Base-by-base conservation (phyloP, 2,888 invertebrate species). In the Phortica okadai region DNA sequence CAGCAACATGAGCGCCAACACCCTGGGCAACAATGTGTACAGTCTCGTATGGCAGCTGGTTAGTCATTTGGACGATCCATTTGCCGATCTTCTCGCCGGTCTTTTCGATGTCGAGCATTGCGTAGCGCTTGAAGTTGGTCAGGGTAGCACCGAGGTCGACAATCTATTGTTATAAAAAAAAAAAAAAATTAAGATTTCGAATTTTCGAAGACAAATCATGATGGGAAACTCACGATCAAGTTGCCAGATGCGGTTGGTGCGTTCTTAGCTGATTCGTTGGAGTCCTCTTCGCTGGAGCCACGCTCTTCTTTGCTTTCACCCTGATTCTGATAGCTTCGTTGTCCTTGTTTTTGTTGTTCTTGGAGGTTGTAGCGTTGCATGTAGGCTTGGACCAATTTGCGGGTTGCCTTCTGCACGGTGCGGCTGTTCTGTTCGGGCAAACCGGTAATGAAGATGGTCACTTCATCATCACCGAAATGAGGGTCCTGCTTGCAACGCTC, bases 1-100 rank as follows among this genome's bases (percentile, higher is more conserved):
- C 91, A 73, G 88, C 90, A 72, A 91, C 89, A 74, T 91, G 90
- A 54, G 91, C 90, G 67, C 86, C 90, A 58, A 88, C 80, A 76
- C 88, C 88, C 70, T 90, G 90, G 11, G 86, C 90, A 67, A 91
- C 84, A 76, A 91, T 59, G 42, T 91, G 90, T 14, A 91, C 84
- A 73, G 84, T 87, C 79, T 89, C 85, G 66, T 85, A 84, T 59
- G 84, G 82, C 8, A 76, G 80, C 67, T 85, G 77, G 74, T 85
- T 85, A 78, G 81, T 84, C 78, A 88, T 77, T 74, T 84, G 81
- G 1, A 86, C 88, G 25, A 91, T 79, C 14, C 83, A 82, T 58
- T 89, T 82, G 64, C 88, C 90, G 45, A 91, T 80, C 70, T 82
- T 79, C 25, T 84, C 83, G 79, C 90, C 91, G 10, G 84, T 33